Conservation (phyloP, 2,888 invertebrate species). For the Ochropleura leucogaster region DNA sequence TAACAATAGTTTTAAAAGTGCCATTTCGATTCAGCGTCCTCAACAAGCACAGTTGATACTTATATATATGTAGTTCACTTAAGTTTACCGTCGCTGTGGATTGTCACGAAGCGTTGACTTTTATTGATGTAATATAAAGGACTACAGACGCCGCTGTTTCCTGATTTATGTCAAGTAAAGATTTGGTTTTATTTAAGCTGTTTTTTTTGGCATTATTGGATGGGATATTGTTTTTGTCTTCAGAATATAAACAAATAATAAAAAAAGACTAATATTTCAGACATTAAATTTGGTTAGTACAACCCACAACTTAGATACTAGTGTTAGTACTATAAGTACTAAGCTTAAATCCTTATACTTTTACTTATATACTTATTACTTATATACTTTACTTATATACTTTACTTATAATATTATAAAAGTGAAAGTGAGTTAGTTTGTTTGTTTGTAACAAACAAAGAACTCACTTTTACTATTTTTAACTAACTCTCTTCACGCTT, state of each 20-base stretch:
- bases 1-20: not conserved
- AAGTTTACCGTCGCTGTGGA: not conserved
- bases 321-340: too few relatives aligned
- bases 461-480: too few relatives aligned
- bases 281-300: too few relatives aligned
- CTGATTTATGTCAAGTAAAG: slow-evolving; percentile 43
- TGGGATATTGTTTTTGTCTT: not conserved
- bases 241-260: slow-evolving; percentile 4
- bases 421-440: too few relatives aligned
- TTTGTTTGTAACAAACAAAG: too few relatives aligned
- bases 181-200: slow-evolving; percentile 30
- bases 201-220: slow-evolving; percentile 8
- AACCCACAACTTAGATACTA: too few relatives aligned
- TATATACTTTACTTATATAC: too few relatives aligned
- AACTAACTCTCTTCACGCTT: too few relatives aligned
- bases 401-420: too few relatives aligned
- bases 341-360: too few relatives aligned
- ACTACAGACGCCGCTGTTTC: slow-evolving; percentile 26
- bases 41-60: not conserved
- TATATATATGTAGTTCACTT: not conserved
- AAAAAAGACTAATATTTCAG: too few relatives aligned
- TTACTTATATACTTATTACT: too few relatives aligned
- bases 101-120: slow-evolving; percentile 15
- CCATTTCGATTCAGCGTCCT: not conserved
- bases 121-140: slow-evolving; percentile 50